phyloP scores from a whole-genome alignment of 2,888 invertebrate genomes.

The Gibbula magus region DNA sequence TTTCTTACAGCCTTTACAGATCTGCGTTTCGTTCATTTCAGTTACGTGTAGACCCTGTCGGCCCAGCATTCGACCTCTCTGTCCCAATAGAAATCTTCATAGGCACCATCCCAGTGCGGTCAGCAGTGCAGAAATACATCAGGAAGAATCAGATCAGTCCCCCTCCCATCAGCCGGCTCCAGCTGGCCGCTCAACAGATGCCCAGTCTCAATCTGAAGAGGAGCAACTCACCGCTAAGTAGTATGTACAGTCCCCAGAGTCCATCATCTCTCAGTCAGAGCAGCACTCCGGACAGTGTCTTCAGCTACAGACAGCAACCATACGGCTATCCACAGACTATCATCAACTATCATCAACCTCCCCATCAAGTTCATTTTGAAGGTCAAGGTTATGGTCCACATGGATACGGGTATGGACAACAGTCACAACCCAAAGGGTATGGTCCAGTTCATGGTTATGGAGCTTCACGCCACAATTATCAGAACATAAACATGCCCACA shows the following conservation, averaged over 20 bases:
- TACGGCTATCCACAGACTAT: not conserved
- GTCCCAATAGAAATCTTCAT: slow-evolving; percentile 67
- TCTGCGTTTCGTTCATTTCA: slow-evolving; percentile 40
- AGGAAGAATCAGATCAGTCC: slow-evolving; percentile 30
- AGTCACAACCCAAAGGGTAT: not conserved
- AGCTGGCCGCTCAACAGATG: not conserved
- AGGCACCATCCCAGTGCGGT: slow-evolving; percentile 62
- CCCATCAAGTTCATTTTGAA: not conserved
- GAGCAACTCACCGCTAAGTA: not conserved
- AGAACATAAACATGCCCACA: no score
- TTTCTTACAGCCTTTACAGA: no score
- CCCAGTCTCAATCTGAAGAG: not conserved
- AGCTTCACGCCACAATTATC: no score
- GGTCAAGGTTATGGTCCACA: not conserved
- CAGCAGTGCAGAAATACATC: slow-evolving; percentile 37
- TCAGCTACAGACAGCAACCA: not conserved
- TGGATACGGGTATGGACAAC: not conserved
- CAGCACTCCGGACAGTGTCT: not conserved
- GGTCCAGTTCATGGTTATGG: not conserved
- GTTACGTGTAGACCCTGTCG: slow-evolving; percentile 64
- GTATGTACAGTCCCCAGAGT: not conserved
- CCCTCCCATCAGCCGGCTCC: not conserved
- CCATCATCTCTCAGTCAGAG: not conserved
- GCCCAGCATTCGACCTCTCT: slow-evolving; percentile 63
- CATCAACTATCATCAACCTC: not conserved